Percentiles rank a stretch among this genome's conserved stretches.
Conservation (phyloP, 2,888 invertebrate genomes). For the Eupithecia vulgata region DNA sequence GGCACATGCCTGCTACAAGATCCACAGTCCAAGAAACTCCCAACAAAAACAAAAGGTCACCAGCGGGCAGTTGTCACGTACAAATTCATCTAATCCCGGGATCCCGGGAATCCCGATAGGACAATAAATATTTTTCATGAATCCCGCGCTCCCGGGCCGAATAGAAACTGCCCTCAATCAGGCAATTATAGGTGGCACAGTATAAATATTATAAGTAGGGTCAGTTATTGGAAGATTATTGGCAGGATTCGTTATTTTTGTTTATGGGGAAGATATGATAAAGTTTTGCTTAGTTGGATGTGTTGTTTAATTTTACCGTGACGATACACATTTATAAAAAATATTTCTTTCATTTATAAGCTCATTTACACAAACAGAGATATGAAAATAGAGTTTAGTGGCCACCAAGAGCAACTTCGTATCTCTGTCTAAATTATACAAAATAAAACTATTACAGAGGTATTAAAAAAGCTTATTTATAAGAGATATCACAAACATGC, state of each 20-base stretch:
- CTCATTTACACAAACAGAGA: too few species aligned
- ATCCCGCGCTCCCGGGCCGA: constrained; percentile 72
- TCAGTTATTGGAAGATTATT: constrained; percentile 51
- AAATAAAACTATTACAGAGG: too few species aligned
- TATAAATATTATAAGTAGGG: constrained; percentile 70
- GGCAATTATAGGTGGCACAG: constrained; percentile 80
- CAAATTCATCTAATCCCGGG: constrained; percentile 78
- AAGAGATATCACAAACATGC: too few species aligned
- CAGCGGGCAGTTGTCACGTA: constrained; percentile 66
- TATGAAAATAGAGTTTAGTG: too few species aligned
- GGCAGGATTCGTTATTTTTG: constrained; percentile 21
- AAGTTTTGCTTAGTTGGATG: not conserved
- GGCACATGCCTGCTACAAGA: too few species aligned
- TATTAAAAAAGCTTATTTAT: too few species aligned
- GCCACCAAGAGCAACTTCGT: too few species aligned
- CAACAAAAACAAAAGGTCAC: constrained; percentile 52
- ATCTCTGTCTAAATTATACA: too few species aligned
- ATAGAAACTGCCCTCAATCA: constrained; percentile 82
- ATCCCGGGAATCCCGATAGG: constrained; percentile 58
- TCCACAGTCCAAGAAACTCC: constrained; percentile 16
- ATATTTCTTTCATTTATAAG: too few species aligned
- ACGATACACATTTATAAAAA: not conserved
- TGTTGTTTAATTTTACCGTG: not conserved
- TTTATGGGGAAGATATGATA: constrained; percentile 9
- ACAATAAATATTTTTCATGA: constrained; percentile 82